phyloP scores from a whole-genome alignment of 2,113 vertebrate genomes.

The Rhea americana region DNA sequence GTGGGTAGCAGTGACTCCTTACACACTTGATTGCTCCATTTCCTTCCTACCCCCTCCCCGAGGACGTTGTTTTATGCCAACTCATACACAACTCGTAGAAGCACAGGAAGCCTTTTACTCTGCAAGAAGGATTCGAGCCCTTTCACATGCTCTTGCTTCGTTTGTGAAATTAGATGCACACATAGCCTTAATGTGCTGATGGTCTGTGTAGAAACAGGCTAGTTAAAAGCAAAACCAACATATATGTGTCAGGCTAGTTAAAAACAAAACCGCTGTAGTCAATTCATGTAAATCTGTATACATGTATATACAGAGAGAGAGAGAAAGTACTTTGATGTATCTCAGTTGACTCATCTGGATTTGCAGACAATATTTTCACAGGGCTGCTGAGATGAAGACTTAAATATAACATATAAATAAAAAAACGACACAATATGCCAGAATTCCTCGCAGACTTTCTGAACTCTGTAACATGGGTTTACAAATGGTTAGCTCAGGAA shows the following conservation, averaged over 20 bases:
- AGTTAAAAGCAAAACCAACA: conserved; percentile 45
- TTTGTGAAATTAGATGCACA: conserved; percentile 52
- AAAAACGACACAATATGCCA: not conserved
- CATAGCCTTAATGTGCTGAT: conserved; percentile 46
- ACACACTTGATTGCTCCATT: conserved; percentile 60
- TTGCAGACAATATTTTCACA: not conserved
- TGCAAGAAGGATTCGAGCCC: not conserved
- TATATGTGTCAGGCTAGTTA: conserved; percentile 25
- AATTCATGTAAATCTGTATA: not conserved
- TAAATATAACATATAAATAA: not conserved
- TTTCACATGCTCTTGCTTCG: conserved; percentile 47
- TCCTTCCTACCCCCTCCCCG: conserved; percentile 21
- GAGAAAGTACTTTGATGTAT: conserved; percentile 18
- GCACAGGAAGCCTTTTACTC: conserved; percentile 37
- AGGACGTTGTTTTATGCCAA: not conserved
- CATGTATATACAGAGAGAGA: not conserved
- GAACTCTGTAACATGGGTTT: not conserved
- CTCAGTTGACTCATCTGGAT: not conserved
- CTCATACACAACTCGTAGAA: conserved; percentile 1
- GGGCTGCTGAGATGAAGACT: not conserved
- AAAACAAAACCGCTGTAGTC: conserved; percentile 29
- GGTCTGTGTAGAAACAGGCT: conserved; percentile 51
- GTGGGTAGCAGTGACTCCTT: conserved; percentile 49
- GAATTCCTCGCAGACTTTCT: not conserved
- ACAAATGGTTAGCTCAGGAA: not conserved